phyloP scores from a whole-genome alignment of 2,888 invertebrate genomes.

The Epiblema foenella region DNA sequence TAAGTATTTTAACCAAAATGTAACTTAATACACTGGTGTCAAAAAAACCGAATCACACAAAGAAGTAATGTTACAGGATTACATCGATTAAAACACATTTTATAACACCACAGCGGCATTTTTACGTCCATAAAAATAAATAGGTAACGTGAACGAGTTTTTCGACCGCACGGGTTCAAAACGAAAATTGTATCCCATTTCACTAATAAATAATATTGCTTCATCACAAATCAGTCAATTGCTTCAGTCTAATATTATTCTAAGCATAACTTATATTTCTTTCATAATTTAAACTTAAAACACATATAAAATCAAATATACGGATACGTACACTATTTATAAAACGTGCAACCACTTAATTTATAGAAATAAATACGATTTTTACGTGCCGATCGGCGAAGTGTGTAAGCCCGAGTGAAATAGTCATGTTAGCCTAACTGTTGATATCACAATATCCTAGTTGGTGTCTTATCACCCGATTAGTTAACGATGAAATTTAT shows the following conservation, averaged over 20 bases:
- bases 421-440: constrained; percentile 48
- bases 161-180: constrained; percentile 40
- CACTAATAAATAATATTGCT: constrained; percentile 83
- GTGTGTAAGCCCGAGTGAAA: constrained; percentile 33
- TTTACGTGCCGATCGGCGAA: neutral
- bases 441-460: constrained; percentile 55
- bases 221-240: constrained; percentile 78
- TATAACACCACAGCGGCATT: constrained; percentile 17
- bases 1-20: neutral
- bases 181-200: constrained; percentile 60
- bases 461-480: constrained; percentile 66
- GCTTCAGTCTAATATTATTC: constrained; percentile 74
- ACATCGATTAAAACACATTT: constrained; percentile 9
- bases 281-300: constrained; percentile 44
- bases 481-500: constrained; percentile 50
- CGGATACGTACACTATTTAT: constrained; percentile 29
- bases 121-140: constrained; percentile 34
- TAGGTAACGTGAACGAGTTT: constrained; percentile 36
- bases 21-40: neutral
- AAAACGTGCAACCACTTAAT: constrained; percentile 36
- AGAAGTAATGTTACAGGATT: neutral
- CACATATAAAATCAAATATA: constrained; percentile 38
- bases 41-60: neutral
- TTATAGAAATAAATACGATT: constrained; percentile 33
- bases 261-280: constrained; percentile 53